A percentile compares a stretch with the other conserved stretches of the same genome.
Evolutionary conservation across 1,140 invertebrate genomes (phyloP).

Genomic region (Trichomalopsis sarcophagae): DNA sequence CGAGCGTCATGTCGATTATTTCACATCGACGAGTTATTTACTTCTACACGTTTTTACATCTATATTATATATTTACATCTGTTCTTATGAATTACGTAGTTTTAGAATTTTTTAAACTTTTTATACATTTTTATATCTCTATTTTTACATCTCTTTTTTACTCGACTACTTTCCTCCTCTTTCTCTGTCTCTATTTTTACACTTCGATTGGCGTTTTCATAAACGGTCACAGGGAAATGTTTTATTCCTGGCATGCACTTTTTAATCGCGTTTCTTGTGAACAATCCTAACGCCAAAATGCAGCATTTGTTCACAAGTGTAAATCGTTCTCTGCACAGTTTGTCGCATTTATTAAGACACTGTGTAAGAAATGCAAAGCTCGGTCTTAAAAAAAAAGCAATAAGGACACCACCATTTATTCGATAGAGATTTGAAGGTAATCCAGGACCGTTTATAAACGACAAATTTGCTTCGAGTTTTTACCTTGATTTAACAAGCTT

Average conservation of each 20-base stretch:
- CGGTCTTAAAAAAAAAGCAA: slow-evolving; percentile 20
- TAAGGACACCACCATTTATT: neutral
- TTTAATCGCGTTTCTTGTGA: slow-evolving; percentile 33
- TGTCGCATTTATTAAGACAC: slow-evolving; percentile 1
- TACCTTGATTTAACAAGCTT: neutral
- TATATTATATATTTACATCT: neutral
- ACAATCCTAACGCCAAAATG: neutral
- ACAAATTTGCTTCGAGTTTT: slow-evolving; percentile 46
- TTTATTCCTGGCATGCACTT: slow-evolving; percentile 47
- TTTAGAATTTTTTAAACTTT: slow-evolving; percentile 7
- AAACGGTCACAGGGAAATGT: slow-evolving; percentile 35
- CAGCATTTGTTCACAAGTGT: slow-evolving; percentile 22
- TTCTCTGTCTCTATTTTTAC: slow-evolving; percentile 17
- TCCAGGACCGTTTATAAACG: slow-evolving; percentile 49
- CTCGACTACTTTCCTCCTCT: neutral
- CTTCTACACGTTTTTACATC: neutral
- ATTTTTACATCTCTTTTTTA: slow-evolving; percentile 14
- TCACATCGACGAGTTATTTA: no score
- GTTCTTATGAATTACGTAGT: neutral
- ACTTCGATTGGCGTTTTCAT: slow-evolving; percentile 39
- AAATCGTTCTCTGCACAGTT: neutral
- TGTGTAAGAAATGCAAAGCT: neutral
- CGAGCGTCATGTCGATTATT: neutral
- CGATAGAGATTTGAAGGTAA: slow-evolving; percentile 23
- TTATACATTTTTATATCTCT: slow-evolving; percentile 29